A percentile compares a stretch with the other conserved stretches of the same genome.
phyloP scores from a whole-genome alignment of 2,888 invertebrate species.

The Eristalis intricaria region DNA sequence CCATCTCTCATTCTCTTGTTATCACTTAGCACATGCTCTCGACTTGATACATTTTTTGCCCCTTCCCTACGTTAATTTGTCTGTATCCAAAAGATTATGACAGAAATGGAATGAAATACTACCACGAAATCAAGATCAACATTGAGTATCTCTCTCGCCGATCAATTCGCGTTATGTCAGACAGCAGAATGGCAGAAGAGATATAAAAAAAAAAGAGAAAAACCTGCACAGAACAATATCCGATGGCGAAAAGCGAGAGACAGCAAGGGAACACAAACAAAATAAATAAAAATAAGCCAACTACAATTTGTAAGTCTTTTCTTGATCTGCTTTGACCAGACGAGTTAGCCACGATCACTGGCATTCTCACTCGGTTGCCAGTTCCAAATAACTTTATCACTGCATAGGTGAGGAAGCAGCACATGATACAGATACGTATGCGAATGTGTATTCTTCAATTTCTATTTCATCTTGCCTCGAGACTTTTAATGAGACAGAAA shows the following conservation, averaged over 20 bases:
- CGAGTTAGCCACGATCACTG: constrained; percentile 24
- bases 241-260: not conserved
- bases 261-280: not conserved
- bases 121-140: constrained; percentile 31
- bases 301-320: constrained; percentile 9
- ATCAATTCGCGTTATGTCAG: constrained; percentile 49
- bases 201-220: not conserved
- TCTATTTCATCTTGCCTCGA: not conserved
- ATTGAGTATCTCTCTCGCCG: constrained; percentile 28
- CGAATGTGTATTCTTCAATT: not conserved
- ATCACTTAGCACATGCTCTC: constrained; percentile 51
- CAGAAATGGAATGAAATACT: not conserved
- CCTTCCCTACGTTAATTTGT: not conserved
- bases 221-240: not conserved
- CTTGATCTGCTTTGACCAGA: not conserved
- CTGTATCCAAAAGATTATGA: not conserved
- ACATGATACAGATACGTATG: constrained; percentile 9
- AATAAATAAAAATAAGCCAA: not conserved
- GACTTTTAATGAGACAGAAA: not conserved
- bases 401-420: constrained; percentile 41
- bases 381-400: constrained; percentile 41
- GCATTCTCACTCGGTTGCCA: constrained; percentile 15
- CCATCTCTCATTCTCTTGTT: constrained; percentile 35
- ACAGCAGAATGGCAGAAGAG: not conserved
- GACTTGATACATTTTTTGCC: constrained; percentile 7